Evolutionary conservation across 2,888 invertebrate species (phyloP).

Genomic region (Steinernema hermaphroditum): DNA sequence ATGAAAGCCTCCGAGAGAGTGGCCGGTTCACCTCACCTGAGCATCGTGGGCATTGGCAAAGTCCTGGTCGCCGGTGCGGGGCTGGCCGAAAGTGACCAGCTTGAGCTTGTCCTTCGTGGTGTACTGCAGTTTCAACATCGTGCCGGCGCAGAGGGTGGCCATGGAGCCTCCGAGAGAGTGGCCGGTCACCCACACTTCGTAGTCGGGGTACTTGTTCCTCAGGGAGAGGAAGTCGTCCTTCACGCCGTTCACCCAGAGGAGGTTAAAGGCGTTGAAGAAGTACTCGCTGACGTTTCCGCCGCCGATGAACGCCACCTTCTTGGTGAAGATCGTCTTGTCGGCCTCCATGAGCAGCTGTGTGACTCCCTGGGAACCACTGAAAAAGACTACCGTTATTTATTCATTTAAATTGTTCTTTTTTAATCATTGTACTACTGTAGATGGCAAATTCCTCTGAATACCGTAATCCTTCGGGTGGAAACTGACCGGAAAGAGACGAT

Average conservation of each 20-base stretch:
- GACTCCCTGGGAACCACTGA: constrained; percentile 52
- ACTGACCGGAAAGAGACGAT: constrained; percentile 54
- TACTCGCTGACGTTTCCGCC: constrained; percentile 57
- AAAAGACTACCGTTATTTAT: constrained; percentile 34
- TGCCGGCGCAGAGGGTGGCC: constrained; percentile 49
- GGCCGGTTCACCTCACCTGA: constrained; percentile 36
- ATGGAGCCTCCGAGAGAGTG: constrained; percentile 45
- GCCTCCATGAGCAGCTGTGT: constrained; percentile 52
- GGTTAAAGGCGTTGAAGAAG: constrained; percentile 55
- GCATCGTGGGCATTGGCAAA: constrained; percentile 49
- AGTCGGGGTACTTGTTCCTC: constrained; percentile 47
- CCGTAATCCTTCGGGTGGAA: not conserved
- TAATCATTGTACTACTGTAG: too few species aligned
- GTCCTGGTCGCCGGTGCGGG: constrained; percentile 52
- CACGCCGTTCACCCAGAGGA: constrained; percentile 55
- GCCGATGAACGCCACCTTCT: constrained; percentile 31
- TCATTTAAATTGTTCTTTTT: not conserved
- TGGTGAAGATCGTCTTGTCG: constrained; percentile 44
- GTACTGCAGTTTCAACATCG: constrained; percentile 41
- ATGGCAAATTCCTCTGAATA: too few species aligned
- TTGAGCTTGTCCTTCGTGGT: constrained; percentile 40
- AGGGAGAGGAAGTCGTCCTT: constrained; percentile 47
- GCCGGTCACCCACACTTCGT: constrained; percentile 50
- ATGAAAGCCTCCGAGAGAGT: too few species aligned
- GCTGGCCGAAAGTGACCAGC: constrained; percentile 57